Base-by-base conservation (phyloP, 2,797 vertebrate genomes). In the Alca torda region DNA sequence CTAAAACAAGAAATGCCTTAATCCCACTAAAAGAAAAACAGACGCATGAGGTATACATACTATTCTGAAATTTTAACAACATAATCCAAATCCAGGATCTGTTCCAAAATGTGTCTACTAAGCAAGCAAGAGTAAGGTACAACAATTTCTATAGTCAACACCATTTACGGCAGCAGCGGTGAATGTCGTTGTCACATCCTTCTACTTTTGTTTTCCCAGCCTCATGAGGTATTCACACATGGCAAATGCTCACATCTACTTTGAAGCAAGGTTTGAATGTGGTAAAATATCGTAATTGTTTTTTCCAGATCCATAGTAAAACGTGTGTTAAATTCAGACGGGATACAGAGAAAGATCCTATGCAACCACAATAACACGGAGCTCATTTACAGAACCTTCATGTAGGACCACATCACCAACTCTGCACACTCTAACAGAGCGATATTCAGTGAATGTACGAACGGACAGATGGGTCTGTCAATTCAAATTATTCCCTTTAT, bases 281-380 rank as follows among this genome's bases (percentile, higher is more conserved):
- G 25, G 28, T n/a, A 84, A 81, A 73, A 8, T 37, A 41, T 25
- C 51, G 35, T 83, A 9, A 30, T 21, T 45, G 15, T 4, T 67
- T 87, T 87, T 84, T 78, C 41, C 13, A 43, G 41, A 73, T 53
- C 16, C 56, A 48, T 13, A 68, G 16, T 39, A 87, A 87, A 78
- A 69, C 48, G 7, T 25, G 21, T 50, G 15, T 24, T 83, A 60
- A 63, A 64, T 90, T 88, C 73, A 84, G 37, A 73, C 0, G 0
- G 41, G 6, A 21, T 65, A 25, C 57, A 61, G 87, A 33, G 39
- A 84, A 73, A 77, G 18, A 24, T 26, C 41, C 46, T 69, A 28
- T 26, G 21, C 16, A 46, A 43, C 17, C 65, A 69, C 50, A 60
- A 1, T 11, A 43, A 69, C 13, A 54, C 5, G 0, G 1, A 78